Evolutionary conservation across 2,888 invertebrate genomes (phyloP).

Genomic region (Trichopria drosophilae): DNA sequence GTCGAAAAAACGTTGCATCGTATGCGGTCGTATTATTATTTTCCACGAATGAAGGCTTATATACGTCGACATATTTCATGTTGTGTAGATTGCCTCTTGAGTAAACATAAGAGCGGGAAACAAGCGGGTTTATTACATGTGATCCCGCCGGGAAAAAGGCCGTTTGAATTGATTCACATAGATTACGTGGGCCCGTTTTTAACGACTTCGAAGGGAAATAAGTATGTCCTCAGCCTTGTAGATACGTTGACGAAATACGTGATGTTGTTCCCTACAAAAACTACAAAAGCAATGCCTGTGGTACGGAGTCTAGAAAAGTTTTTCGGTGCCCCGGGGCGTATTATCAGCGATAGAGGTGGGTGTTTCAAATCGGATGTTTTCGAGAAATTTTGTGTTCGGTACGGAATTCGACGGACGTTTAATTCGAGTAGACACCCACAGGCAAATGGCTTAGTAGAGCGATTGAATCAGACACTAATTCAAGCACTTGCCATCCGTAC

Average conservation of each 20-base stretch:
- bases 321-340: constrained; percentile 12
- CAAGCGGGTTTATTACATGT: constrained; percentile 37
- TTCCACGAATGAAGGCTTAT: constrained; percentile 33
- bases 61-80: too few relatives aligned
- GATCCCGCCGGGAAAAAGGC: constrained; percentile 35
- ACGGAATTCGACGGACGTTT: constrained; percentile 26
- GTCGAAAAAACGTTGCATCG: constrained; percentile 25
- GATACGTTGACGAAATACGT: constrained; percentile 38
- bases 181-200: constrained; percentile 39
- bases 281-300: constrained; percentile 4
- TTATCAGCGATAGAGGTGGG: too few relatives aligned
- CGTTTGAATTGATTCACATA: too few relatives aligned
- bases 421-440: constrained; percentile 33
- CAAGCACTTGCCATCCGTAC: too few relatives aligned
- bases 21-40: constrained; percentile 33
- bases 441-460: constrained; percentile 32
- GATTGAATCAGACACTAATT: constrained; percentile 16
- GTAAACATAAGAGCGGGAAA: constrained; percentile 32
- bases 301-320: constrained; percentile 10
- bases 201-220: constrained; percentile 23
- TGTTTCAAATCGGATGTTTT: too few relatives aligned
- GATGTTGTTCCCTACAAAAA: constrained; percentile 15
- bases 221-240: constrained; percentile 34
- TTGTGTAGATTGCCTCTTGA: constrained; percentile 38
- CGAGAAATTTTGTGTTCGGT: constrained; percentile 26